Conservation (phyloP, 2,888 invertebrate species). For the Caenorhabditis sp. region DNA sequence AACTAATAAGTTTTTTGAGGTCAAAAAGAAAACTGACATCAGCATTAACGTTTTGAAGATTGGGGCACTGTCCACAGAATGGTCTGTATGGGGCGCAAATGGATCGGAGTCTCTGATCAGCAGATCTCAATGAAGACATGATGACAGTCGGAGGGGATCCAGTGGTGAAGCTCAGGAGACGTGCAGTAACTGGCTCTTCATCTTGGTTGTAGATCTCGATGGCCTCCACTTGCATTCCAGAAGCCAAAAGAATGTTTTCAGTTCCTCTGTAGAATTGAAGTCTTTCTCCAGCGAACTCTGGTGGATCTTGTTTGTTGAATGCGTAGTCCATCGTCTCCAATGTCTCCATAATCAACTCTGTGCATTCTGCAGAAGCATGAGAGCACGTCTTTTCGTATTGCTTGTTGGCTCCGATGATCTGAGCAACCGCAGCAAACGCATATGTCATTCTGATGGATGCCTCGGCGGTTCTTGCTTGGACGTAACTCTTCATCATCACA, state of each 20-base stretch:
- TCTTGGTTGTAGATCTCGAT: conserved; percentile 67
- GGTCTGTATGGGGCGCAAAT: conserved; percentile 79
- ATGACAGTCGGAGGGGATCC: conserved; percentile 70
- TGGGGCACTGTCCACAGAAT: conserved; percentile 80
- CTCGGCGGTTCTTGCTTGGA: conserved; percentile 75
- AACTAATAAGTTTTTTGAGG: no score
- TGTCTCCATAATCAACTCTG: conserved; percentile 72
- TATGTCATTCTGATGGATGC: conserved; percentile 80
- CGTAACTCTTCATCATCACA: conserved; percentile 67
- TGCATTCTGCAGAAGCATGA: conserved; percentile 74
- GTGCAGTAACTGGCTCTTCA: conserved; percentile 54
- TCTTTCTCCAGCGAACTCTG: conserved; percentile 69
- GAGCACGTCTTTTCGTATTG: conserved; percentile 74
- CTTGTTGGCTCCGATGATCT: conserved; percentile 71
- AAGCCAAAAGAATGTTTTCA: conserved; percentile 69
- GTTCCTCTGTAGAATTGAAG: conserved; percentile 68
- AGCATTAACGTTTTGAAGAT: conserved; percentile 70
- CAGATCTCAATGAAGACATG: conserved; percentile 64
- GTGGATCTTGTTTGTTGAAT: conserved; percentile 76
- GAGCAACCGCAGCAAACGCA: conserved; percentile 79
- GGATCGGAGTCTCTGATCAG: conserved; percentile 73
- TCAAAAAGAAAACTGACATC: conserved; percentile 66
- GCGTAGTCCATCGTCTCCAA: conserved; percentile 72
- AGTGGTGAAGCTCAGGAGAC: conserved; percentile 69
- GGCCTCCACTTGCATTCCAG: conserved; percentile 76